Evolutionary conservation across 2,888 invertebrate species (phyloP).

Genomic region (Orthonevra nobilis): DNA sequence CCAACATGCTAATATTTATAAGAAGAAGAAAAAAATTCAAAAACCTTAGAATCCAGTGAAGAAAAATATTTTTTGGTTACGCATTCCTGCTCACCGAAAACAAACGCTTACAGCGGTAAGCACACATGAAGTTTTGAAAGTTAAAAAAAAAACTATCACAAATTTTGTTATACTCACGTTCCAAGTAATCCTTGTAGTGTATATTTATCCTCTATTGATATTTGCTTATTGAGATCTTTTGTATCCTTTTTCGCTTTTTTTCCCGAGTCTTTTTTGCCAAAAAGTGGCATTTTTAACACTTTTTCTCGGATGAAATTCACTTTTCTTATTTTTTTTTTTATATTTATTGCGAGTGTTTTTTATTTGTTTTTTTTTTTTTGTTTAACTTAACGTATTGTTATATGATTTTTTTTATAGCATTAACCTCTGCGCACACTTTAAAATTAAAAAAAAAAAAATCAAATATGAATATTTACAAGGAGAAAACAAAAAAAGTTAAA

Average conservation of each 20-base stretch:
- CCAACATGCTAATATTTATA: too few species aligned
- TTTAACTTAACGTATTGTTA: too few species aligned
- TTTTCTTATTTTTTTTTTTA: slow-evolving; percentile 47
- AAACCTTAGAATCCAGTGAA: too few species aligned
- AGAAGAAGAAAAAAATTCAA: too few species aligned
- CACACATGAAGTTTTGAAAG: too few species aligned
- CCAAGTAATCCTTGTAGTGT: slow-evolving; percentile 93
- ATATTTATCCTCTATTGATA: slow-evolving; percentile 94
- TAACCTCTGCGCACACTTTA: neutral
- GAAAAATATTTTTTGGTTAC: too few species aligned
- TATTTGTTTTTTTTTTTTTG: neutral
- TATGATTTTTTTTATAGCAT: neutral
- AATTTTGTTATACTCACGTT: slow-evolving; percentile 84
- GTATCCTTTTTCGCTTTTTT: slow-evolving; percentile 92
- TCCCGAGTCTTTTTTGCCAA: slow-evolving; percentile 93
- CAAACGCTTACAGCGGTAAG: too few species aligned
- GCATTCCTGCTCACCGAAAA: too few species aligned
- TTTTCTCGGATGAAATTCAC: slow-evolving; percentile 67
- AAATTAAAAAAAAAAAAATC: neutral
- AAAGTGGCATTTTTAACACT: slow-evolving; percentile 87
- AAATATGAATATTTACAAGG: neutral
- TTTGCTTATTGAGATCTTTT: slow-evolving; percentile 87
- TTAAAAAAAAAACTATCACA: too few species aligned
- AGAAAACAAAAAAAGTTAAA: too few species aligned
- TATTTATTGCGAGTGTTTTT: slow-evolving; percentile 4